Conservation (phyloP, 2,113 vertebrate species). For the Malurus elegans region DNA sequence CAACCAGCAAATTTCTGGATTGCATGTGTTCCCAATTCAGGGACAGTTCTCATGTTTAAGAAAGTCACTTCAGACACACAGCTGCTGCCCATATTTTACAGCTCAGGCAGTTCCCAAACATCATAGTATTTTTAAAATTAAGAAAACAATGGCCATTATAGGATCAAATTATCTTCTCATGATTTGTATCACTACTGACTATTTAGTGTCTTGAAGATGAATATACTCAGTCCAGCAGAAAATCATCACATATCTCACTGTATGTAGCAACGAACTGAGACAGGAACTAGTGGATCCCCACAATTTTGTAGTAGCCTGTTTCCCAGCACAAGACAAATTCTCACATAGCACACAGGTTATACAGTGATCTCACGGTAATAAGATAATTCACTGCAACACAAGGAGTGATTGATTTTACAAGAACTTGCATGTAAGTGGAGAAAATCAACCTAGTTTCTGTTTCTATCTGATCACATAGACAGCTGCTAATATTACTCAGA, state of each 20-base stretch:
- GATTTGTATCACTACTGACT: neutral
- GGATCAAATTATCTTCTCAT: neutral
- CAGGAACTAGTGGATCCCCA: neutral
- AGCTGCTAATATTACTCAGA: neutral
- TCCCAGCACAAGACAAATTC: neutral
- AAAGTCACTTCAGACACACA: neutral
- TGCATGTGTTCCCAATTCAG: neutral
- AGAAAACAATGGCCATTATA: neutral
- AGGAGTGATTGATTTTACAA: neutral
- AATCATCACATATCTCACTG: neutral
- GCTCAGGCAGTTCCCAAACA: neutral
- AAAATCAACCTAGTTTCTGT: neutral
- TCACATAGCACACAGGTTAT: neutral
- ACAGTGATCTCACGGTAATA: neutral
- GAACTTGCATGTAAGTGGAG: neutral
- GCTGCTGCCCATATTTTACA: neutral
- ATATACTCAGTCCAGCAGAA: neutral
- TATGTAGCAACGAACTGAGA: fast-evolving
- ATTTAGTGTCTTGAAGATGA: neutral
- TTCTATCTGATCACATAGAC: neutral
- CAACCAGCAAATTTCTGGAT: neutral
- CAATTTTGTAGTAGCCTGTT: neutral
- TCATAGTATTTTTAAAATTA: neutral
- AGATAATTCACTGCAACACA: neutral
- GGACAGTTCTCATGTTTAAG: neutral